Percentiles rank a stretch among this genome's conserved stretches.
Conservation (phyloP, 2,888 invertebrate species). For the Drosophila niveifrons region DNA sequence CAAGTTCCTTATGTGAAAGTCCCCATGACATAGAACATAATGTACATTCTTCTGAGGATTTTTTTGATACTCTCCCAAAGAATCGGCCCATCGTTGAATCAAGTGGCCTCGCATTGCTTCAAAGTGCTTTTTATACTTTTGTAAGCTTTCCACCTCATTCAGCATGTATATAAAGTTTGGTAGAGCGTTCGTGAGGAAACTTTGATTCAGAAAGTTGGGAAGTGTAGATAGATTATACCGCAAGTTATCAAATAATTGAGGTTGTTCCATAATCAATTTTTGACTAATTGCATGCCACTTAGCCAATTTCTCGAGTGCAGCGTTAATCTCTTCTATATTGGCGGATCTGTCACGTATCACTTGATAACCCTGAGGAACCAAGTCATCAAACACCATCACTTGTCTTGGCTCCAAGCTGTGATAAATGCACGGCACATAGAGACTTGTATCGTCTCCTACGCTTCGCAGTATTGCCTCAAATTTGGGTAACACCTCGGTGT, state of each 20-base stretch:
- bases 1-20: slow-evolving; percentile 72
- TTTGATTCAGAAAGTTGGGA: slow-evolving; percentile 29
- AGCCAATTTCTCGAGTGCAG: slow-evolving; percentile 47
- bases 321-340: slow-evolving; percentile 21
- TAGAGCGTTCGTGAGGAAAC: slow-evolving; percentile 52
- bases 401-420: slow-evolving; percentile 46
- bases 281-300: slow-evolving; percentile 65
- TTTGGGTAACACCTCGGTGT: slow-evolving; percentile 70
- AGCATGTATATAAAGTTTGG: slow-evolving; percentile 59
- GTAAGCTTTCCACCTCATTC: slow-evolving; percentile 42
- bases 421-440: slow-evolving; percentile 51
- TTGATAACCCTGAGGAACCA: slow-evolving; percentile 34
- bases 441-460: slow-evolving; percentile 54
- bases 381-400: slow-evolving; percentile 36
- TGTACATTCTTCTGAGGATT: slow-evolving; percentile 32
- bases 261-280: slow-evolving; percentile 30
- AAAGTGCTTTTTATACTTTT: slow-evolving; percentile 54
- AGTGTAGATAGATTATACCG: slow-evolving; percentile 34
- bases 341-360: slow-evolving; percentile 36
- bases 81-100: slow-evolving; percentile 28
- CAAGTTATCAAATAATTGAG: slow-evolving; percentile 19
- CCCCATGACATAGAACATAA: slow-evolving; percentile 76
- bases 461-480: slow-evolving; percentile 65
- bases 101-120: slow-evolving; percentile 42
- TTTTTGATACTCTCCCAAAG: slow-evolving; percentile 46